phyloP scores from a whole-genome alignment of 2,797 vertebrate genomes.

The Acipenser ruthenus region DNA sequence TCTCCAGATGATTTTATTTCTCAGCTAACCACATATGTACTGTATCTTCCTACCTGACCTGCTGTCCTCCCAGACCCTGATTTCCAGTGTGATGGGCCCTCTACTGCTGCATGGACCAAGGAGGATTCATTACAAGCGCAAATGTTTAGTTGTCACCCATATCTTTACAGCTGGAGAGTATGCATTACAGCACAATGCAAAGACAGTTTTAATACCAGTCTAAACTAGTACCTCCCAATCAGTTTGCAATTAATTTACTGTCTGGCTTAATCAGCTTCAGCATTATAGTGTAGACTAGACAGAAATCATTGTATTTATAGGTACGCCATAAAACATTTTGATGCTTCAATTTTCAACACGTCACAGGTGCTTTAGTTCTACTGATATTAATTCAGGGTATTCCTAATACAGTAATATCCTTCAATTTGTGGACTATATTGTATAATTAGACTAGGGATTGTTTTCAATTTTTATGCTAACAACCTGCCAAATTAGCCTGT shows the following conservation, averaged over 20 bases:
- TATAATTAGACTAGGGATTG: not conserved
- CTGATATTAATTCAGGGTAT: not conserved
- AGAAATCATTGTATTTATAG: not conserved
- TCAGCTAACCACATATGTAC: no score
- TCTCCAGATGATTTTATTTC: no score
- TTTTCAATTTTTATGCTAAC: not conserved
- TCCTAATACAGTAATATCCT: not conserved
- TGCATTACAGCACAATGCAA: not conserved
- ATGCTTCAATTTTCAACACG: not conserved
- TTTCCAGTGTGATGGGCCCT: no score
- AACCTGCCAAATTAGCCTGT: not conserved
- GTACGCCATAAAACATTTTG: not conserved
- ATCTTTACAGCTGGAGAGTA: no score
- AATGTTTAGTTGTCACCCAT: no score
- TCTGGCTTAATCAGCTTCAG: not conserved
- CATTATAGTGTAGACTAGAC: not conserved
- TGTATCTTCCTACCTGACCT: no score
- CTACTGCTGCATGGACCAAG: no score
- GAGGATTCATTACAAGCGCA: no score
- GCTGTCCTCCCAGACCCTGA: no score
- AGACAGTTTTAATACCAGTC: not conserved
- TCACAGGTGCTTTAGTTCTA: not conserved
- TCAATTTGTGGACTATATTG: not conserved
- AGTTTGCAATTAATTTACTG: not conserved
- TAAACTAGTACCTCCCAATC: not conserved